These are phyloP conservation scores for Calameuta filiformis DNA, from an alignment of 2,888 invertebrate species.

Conservation along the genomic window DNA sequence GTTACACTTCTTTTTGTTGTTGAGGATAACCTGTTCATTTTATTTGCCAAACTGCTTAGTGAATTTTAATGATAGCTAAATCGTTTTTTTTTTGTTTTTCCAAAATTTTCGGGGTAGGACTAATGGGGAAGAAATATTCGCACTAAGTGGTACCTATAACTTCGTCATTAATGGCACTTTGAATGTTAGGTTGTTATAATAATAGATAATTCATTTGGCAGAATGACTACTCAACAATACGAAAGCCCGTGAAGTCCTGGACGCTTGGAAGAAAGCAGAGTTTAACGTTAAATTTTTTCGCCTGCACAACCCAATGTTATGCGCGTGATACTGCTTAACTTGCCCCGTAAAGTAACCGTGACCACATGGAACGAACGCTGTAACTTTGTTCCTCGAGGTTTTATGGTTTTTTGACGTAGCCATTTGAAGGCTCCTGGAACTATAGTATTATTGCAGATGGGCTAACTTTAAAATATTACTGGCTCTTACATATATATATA, in stretches of 20 bases:
- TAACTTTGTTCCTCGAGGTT: slow-evolving; percentile 40
- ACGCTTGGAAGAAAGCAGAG: not conserved
- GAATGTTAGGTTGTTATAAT: not conserved
- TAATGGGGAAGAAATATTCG: not conserved
- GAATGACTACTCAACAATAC: not conserved
- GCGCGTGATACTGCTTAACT: slow-evolving; percentile 33
- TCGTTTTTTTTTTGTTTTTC: not conserved
- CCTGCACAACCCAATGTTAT: slow-evolving; percentile 35
- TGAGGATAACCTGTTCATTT: not conserved
- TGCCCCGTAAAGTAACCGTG: slow-evolving; percentile 29
- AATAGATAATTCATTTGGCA: not conserved
- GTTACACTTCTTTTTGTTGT: not conserved
- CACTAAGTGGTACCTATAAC: not conserved
- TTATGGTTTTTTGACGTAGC: slow-evolving; percentile 41
- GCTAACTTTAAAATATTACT: slow-evolving; percentile 42
- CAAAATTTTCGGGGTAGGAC: not conserved
- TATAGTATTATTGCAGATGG: slow-evolving; percentile 40
- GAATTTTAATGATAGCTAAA: not conserved
- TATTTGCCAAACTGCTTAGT: not conserved
- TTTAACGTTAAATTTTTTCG: slow-evolving; percentile 25
- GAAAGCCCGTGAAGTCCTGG: not conserved
- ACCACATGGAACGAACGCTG: slow-evolving; percentile 19
- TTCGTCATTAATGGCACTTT: not conserved
- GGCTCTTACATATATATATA: slow-evolving; percentile 21
- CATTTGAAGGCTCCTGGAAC: slow-evolving; percentile 35